A percentile compares a stretch with the other conserved stretches of the same genome.
Conservation (phyloP, 2,888 invertebrate genomes). For the Stenotaenia linearis region DNA sequence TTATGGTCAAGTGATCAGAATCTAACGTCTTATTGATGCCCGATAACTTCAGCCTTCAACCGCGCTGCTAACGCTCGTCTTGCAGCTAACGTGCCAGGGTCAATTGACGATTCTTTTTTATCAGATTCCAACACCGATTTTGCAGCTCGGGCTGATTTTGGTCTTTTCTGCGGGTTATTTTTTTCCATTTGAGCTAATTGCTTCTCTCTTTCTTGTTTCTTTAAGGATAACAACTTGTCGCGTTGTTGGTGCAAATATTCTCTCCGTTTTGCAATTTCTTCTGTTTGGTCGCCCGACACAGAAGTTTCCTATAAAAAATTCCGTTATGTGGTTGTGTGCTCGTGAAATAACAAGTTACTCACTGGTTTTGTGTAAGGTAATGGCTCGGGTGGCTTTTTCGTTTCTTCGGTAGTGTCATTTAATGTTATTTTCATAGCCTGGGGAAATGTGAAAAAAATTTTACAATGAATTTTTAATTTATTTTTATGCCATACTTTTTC, state of each 20-base stretch:
- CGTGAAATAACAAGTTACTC: no score
- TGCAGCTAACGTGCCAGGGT: conserved; percentile 63
- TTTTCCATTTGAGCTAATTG: conserved; percentile 60
- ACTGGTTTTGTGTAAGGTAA: background rate
- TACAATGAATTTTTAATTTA: background rate
- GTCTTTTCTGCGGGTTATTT: conserved; percentile 47
- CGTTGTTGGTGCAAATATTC: conserved; percentile 81
- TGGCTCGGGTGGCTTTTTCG: background rate
- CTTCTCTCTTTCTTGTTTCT: conserved; percentile 78
- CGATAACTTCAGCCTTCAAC: conserved; percentile 78
- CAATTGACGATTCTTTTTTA: conserved; percentile 38
- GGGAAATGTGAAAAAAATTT: background rate
- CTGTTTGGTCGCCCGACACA: conserved; percentile 40
- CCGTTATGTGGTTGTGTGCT: background rate
- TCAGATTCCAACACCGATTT: conserved; percentile 58
- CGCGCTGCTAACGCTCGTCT: conserved; percentile 76
- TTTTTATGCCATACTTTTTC: conserved; percentile 39
- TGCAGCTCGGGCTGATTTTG: conserved; percentile 70
- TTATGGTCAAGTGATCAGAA: background rate
- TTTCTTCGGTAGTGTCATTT: background rate
- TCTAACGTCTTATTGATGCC: conserved; percentile 41
- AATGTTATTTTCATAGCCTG: background rate
- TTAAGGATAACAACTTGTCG: conserved; percentile 82
- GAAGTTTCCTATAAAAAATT: no score
- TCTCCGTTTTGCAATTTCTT: conserved; percentile 70